Evolutionary conservation across 1,140 invertebrate genomes (phyloP).

Genomic region (Globodera rostochiensis): DNA sequence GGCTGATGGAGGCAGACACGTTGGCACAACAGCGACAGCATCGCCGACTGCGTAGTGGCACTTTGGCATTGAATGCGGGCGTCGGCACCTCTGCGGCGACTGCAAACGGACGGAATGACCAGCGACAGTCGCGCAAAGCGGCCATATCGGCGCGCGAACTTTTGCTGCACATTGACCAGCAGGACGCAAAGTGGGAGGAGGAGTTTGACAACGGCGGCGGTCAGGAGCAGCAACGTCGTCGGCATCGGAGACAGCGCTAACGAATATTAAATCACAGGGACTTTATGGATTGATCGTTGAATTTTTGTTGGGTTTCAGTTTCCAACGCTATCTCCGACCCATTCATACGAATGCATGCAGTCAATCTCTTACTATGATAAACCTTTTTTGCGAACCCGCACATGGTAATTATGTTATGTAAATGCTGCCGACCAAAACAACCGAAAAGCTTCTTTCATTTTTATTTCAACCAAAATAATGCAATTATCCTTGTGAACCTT

Average conservation of each 20-base stretch:
- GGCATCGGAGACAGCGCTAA: background rate
- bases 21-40: background rate
- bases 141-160: background rate
- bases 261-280: too few species aligned
- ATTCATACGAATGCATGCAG: too few species aligned
- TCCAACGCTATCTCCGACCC: too few species aligned
- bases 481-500: too few species aligned
- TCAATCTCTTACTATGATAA: too few species aligned
- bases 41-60: background rate
- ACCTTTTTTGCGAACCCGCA: too few species aligned
- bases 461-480: too few species aligned
- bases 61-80: background rate
- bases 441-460: too few species aligned
- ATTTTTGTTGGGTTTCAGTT: too few species aligned
- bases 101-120: background rate
- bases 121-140: background rate
- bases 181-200: background rate
- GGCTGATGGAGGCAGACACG: background rate
- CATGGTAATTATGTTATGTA: too few species aligned
- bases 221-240: background rate
- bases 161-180: background rate
- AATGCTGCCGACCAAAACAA: too few species aligned
- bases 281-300: too few species aligned
- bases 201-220: background rate
- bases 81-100: background rate